Base-by-base conservation (phyloP, 2,113 vertebrate genomes). In the Spermophilus dauricus region DNA sequence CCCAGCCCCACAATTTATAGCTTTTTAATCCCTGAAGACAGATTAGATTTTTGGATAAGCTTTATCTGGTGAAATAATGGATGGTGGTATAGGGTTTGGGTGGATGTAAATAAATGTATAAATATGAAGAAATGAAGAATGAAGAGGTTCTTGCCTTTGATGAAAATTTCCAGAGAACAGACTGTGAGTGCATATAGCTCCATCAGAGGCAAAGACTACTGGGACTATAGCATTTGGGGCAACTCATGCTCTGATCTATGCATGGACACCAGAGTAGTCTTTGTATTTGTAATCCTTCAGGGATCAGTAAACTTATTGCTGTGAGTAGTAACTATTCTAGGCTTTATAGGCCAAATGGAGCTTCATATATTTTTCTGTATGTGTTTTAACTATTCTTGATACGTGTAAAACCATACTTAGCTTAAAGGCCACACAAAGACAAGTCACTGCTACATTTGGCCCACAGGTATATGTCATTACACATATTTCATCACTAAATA, bases 401-500 rank as follows among this genome's bases (percentile, higher is more conserved):
- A 67, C 58, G 9, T 9, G 2, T 65, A 26, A 77, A 85, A 69
- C 5, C 17, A 72, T 70, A 72, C 34, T 95, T 89, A 78, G 24
- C 28, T 86, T 86, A 24, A 96, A 96, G 37, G 56, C 18, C 28
- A 67, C 20, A 72, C 4, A 45, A 45, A 91, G 72, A 89, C 0
- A 89, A 94, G 53, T 26, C 51, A 65, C 0, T 90, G 39, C 39
- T 90, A 72, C 4, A n/a, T 86, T 65, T 85, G 69, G 32, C 1
- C 2, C 28, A 42, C 53, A 8, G 61, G 2, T n/a, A 67, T 84
- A 53, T 56, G 18, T 61, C 77, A 32, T 87, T 48, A 70, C 14
- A 78, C 58, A 45, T 63, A 73, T 81, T 94, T 92, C 28, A 51
- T 96, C 18, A 83, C 6, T 53, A 91, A 93, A 93, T 42, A 78